These are phyloP conservation scores for Poecilia latipinna DNA, from an alignment of 2,113 vertebrate genomes.

Conservation along the genomic window DNA sequence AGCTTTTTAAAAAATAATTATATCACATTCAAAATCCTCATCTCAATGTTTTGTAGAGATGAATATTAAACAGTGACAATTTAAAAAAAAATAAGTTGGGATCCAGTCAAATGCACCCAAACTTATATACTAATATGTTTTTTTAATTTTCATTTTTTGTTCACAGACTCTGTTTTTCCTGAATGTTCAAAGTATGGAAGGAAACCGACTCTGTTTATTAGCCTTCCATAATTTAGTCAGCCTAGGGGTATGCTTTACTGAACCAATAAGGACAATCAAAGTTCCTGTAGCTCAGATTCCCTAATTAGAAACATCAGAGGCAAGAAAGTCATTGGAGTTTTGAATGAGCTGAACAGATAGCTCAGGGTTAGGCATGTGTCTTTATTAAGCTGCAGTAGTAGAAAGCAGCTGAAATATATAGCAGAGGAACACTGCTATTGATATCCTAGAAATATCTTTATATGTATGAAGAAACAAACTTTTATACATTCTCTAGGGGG, in stretches of 20 bases:
- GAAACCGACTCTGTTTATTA: slow-evolving; percentile 1
- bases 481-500: slow-evolving; percentile 8
- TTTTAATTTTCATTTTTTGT: neutral
- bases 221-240: slow-evolving; percentile 33
- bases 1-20: too few species aligned
- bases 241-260: slow-evolving; percentile 51
- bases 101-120: neutral
- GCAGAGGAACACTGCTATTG: too few species aligned
- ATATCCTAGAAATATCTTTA: neutral
- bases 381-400: slow-evolving; percentile 40
- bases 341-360: slow-evolving; percentile 38
- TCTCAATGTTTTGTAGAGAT: too few species aligned
- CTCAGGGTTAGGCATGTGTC: slow-evolving; percentile 10
- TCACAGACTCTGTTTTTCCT: neutral
- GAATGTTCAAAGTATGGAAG: slow-evolving; percentile 1
- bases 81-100: too few species aligned
- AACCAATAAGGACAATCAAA: slow-evolving; percentile 57
- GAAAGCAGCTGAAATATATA: neutral
- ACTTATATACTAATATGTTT: neutral
- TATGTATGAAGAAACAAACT: slow-evolving; percentile 18
- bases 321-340: slow-evolving; percentile 27
- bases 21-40: too few species aligned
- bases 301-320: slow-evolving; percentile 62
- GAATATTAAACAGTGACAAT: too few species aligned
- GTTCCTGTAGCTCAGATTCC: slow-evolving; percentile 30